Evolutionary conservation across 2,797 vertebrate genomes (phyloP), one percentile per base, ranked within the genome.

Genomic region (Sebastes matsubarae): DNA sequence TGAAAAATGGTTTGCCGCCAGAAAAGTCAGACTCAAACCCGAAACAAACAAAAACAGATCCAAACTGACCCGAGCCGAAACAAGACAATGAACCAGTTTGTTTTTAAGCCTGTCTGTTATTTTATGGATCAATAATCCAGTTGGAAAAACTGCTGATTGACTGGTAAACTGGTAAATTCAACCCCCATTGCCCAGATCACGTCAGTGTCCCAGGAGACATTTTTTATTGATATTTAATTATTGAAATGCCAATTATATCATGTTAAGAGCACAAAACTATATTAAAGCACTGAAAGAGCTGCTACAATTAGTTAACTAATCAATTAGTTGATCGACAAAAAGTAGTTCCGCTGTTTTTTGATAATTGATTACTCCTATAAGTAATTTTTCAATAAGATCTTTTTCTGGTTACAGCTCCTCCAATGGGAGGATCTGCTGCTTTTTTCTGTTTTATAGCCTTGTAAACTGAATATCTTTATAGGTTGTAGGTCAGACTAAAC

Each of bases 281-380:
- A 18, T 46, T 18, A 46, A 16, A 46, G 14, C 16, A 52, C 8
- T n/a, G 12, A 54, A 58, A 58, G 30, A 22, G 52, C 14, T 71
- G 54, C 22, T 27, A 5, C 1, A 1, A 6, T 46, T 42, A 13
- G 4, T 16, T 72, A 4, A 42, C 29, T 14, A 14, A 25, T 55
- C n/a, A 69, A 14, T 42, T 11, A 42, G 7, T 13, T 0, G 7
- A 60, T 30, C 0, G 7, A 18, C 5, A 50, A 18, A 36, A 27
- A 46, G 13, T 60, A 8, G 6, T 57, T 38, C 18, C 0, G 14
- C n/a, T 7, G 8, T 67, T 29, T 66, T 67, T 29, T 68, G 10
- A 50, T 29, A 50, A 29, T 10, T 54, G 20, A 54, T n/a, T 16
- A 54, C 0, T 54, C 8, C 32, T 4, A 29, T 9, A 59, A 1